phyloP scores from a whole-genome alignment of 1,140 invertebrate genomes.

The Tetramorium alpestre region DNA sequence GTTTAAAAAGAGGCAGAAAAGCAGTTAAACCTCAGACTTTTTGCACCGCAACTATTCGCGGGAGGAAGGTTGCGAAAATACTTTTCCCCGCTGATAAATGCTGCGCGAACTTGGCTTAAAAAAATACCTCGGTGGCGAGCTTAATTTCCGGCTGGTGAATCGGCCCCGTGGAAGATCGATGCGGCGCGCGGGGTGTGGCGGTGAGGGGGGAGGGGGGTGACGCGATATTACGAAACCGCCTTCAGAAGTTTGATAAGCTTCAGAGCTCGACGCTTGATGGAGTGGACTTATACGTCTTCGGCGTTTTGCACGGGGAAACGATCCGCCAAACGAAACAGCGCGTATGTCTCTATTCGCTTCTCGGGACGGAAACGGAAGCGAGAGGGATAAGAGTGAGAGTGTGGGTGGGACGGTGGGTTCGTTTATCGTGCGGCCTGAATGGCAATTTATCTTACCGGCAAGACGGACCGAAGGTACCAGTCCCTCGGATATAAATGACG shows the following conservation, averaged over 20 bases:
- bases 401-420: constrained; percentile 23
- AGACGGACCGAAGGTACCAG: constrained; percentile 42
- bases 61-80: background rate
- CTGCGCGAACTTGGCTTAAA: background rate
- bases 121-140: constrained; percentile 23
- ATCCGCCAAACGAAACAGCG: constrained; percentile 49
- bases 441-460: constrained; percentile 62
- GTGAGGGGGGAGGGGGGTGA: background rate
- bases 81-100: constrained; percentile 21
- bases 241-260: constrained; percentile 63
- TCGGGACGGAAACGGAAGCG: constrained; percentile 3
- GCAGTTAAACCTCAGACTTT: constrained; percentile 7
- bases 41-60: background rate
- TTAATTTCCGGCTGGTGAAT: constrained; percentile 53
- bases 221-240: constrained; percentile 55
- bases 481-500: constrained; percentile 58
- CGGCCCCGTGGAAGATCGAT: constrained; percentile 50
- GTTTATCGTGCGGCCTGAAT: constrained; percentile 59
- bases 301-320: constrained; percentile 55
- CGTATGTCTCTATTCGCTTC: constrained; percentile 58
- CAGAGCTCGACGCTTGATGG: constrained; percentile 54
- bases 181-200: background rate
- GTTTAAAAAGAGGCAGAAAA: background rate
- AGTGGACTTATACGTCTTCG: constrained; percentile 63
- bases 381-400: constrained; percentile 14